phyloP scores from a whole-genome alignment of 2,113 vertebrate species.

The Erythrolamprus reginae region DNA sequence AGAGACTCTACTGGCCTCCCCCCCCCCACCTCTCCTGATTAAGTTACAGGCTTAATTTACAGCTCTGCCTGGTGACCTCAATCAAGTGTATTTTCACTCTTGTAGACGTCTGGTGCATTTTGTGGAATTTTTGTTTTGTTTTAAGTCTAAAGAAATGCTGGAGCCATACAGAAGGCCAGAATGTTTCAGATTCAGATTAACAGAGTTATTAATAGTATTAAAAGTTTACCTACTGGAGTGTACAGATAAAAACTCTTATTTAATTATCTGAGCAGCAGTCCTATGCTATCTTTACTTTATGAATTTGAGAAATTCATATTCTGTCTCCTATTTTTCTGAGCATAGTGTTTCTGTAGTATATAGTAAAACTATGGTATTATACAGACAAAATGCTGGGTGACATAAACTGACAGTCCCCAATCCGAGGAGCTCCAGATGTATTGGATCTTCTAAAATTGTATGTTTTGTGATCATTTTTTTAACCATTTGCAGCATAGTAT shows the following conservation, averaged over 20 bases:
- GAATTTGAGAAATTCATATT: background rate
- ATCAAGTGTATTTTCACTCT: background rate
- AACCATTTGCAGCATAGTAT: background rate
- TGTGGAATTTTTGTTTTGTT: background rate
- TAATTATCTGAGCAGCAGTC: background rate
- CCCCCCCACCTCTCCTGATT: constrained; percentile 31
- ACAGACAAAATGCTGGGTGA: background rate
- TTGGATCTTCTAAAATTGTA: background rate
- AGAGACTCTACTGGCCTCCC: background rate
- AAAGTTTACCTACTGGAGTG: background rate
- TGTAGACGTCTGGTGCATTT: background rate
- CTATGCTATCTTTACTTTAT: background rate
- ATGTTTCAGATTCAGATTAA: no score
- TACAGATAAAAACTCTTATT: background rate
- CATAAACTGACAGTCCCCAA: background rate
- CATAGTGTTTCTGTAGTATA: background rate
- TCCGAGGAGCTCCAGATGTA: background rate
- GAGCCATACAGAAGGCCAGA: background rate
- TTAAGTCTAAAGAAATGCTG: background rate
- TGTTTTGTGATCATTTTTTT: background rate
- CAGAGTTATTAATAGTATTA: background rate
- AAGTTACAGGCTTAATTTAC: constrained; percentile 54
- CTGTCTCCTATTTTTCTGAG: background rate
- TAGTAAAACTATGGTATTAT: background rate
- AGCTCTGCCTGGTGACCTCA: constrained; percentile 1